Evolutionary conservation across 2,797 vertebrate species (phyloP).

Genomic region (Alcedo quadribrachys): DNA sequence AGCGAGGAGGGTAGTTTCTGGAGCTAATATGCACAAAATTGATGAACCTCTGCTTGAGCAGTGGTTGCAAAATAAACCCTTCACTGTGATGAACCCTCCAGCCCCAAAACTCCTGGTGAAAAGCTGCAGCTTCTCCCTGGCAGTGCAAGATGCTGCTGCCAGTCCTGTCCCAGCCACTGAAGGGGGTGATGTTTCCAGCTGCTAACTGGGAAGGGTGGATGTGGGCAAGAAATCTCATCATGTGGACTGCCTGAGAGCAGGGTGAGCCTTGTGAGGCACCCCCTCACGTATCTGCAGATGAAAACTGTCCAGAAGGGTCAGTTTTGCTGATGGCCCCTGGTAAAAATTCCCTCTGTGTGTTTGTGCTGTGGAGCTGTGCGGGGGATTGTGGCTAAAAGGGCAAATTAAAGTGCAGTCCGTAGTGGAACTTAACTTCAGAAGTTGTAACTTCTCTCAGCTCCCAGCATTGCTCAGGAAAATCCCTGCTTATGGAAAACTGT

Average conservation of each 20-base stretch:
- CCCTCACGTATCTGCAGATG: rapidly evolving
- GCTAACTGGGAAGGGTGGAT: background rate
- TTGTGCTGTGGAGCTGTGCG: background rate
- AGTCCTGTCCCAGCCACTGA: rapidly evolving
- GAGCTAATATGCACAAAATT: slow-evolving; percentile 33
- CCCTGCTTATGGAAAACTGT: background rate
- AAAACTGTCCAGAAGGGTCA: background rate
- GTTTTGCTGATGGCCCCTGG: background rate
- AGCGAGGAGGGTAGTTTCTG: background rate
- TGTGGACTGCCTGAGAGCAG: background rate
- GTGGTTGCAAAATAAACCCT: slow-evolving; percentile 5
- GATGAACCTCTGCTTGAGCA: background rate
- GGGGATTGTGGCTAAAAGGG: background rate
- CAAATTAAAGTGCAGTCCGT: background rate
- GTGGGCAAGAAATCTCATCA: background rate
- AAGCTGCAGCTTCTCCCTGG: background rate
- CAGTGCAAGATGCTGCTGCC: background rate
- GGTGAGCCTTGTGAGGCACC: rapidly evolving
- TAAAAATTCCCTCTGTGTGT: background rate
- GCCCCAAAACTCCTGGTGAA: background rate
- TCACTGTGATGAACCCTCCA: background rate
- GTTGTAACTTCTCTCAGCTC: background rate
- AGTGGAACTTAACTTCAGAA: background rate
- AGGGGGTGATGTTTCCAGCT: background rate
- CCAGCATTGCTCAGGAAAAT: background rate